Evolutionary conservation across 1,140 invertebrate genomes (phyloP), one percentile per base, ranked within the genome.

Genomic region (Meloidogyne chitwoodi): DNA sequence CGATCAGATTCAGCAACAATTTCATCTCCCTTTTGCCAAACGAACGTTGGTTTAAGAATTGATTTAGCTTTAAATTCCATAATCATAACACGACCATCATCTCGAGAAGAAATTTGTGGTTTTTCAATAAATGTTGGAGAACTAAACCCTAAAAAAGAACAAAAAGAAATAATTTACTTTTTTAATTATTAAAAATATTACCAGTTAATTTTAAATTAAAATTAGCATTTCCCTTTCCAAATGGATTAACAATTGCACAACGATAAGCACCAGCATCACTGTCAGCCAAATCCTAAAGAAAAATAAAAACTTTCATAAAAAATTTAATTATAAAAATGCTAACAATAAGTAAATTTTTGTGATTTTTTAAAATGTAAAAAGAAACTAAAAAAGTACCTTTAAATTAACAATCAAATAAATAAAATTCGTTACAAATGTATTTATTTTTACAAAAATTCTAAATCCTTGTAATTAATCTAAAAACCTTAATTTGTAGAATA

Each of bases 81-180:
- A 66, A 96, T 92, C n/a, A 98, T 93, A 64, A 96, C 89, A 90
- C 96, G 95, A 8, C 95, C 95, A 84, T 93, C 93, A 85, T 96
- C 92, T 88, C 94, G 93, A 0, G 96, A 96, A 79, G 93, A 92
- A 83, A 96, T 97, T 79, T 92, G 91, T 22, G 96, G 96, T 88
- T 99, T 99, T 87, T 97, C 95, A 61, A 95, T 92, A 88, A 99
- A 99, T n/a, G 93, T 95, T 71, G 96, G 96, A 16, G 95, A 94
- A 84, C 94, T 83, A 83, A 86, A 86, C 22, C 88, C 88, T 81
- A 81, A 80, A 83, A 44, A 68, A 16, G n/a, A 56, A 31, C 72
- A 5, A 3, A 44, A 16, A 29, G n/a, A 14, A 24, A 10, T 26
- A 19, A 34, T 26, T 75, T 10, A 24, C 24, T 38, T 27, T 69